phyloP scores from a whole-genome alignment of 2,888 invertebrate genomes.

The Andrena bicolor region DNA sequence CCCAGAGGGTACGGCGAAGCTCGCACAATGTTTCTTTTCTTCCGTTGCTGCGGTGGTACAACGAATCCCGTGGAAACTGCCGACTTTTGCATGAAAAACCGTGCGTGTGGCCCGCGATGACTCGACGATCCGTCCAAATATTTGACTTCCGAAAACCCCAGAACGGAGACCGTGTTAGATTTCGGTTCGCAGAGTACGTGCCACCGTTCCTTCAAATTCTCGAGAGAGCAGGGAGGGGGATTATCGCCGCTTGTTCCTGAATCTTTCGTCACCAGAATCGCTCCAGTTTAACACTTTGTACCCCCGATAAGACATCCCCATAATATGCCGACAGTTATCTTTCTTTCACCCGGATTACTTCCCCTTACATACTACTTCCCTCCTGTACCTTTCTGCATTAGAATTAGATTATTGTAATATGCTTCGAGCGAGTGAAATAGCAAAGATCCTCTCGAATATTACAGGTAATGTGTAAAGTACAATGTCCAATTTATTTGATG shows the following conservation, averaged over 20 bases:
- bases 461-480: too few relatives aligned
- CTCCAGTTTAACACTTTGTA: constrained; percentile 14
- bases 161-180: constrained; percentile 46
- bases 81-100: constrained; percentile 69
- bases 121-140: constrained; percentile 82
- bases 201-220: constrained; percentile 56
- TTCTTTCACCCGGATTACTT: not conserved
- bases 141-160: constrained; percentile 71
- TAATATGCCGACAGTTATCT: not conserved
- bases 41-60: constrained; percentile 53
- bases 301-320: not conserved
- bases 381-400: not conserved
- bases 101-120: constrained; percentile 76
- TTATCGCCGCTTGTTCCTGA: constrained; percentile 38
- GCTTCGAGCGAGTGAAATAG: not conserved
- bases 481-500: too few relatives aligned
- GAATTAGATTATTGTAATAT: not conserved
- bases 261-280: constrained; percentile 13
- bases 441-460: too few relatives aligned
- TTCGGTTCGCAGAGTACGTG: constrained; percentile 46
- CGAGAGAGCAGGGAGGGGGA: constrained; percentile 38
- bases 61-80: constrained; percentile 65
- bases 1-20: constrained; percentile 73
- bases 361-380: not conserved
- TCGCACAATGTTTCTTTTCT: constrained; percentile 81